Evolutionary conservation across 2,888 invertebrate species (phyloP), one percentile per base, ranked within the genome.

Genomic region (Brachypalpus laphriformis): DNA sequence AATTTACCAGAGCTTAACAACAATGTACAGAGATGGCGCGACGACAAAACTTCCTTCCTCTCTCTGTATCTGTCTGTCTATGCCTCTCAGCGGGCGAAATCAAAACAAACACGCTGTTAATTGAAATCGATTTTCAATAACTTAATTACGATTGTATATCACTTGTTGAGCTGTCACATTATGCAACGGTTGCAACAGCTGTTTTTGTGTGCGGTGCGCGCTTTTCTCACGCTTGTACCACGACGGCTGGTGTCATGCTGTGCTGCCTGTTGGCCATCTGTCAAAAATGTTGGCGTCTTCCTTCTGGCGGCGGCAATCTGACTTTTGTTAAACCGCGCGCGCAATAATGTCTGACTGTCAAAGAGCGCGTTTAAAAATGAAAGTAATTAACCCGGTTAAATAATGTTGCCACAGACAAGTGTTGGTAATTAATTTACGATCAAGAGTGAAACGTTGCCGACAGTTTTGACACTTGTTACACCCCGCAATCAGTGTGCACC

Each of bases 101-200:
- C 85, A 85, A 85, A 85, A 78, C 82, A 72, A 81, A 85, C 75
- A 71, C 51, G 47, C 37, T 34, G 70, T 85, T 85, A 81, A 85
- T 85, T 81, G 85, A 81, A 83, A 85, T 81, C 71, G 75, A 75
- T 81, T 85, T 81, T 81, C 81, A 81, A 85, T 85, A 81, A 76
- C 81, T 85, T 85, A 85, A 85, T 85, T 85, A 76, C 81, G 42
- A 68, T 71, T 81, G 81, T 81, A 76, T 76, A 76, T 85, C 81
- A 85, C 75, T 85, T 57, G 80, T 75, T 63, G 47, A 71, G 76
- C 81, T 71, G 85, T 81, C 85, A 81, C 31, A 85, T 81, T 81
- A 81, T 81, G 85, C 85, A 85, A 81, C 54, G 81, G 71, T 59
- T 74, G 59, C 78, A 71, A 71, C 51, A 34, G 54, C 51, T 16